Percentiles rank a stretch among this genome's conserved stretches.
Evolutionary conservation across 2,113 vertebrate species (phyloP).

Genomic region (Aegotheles bennettii): DNA sequence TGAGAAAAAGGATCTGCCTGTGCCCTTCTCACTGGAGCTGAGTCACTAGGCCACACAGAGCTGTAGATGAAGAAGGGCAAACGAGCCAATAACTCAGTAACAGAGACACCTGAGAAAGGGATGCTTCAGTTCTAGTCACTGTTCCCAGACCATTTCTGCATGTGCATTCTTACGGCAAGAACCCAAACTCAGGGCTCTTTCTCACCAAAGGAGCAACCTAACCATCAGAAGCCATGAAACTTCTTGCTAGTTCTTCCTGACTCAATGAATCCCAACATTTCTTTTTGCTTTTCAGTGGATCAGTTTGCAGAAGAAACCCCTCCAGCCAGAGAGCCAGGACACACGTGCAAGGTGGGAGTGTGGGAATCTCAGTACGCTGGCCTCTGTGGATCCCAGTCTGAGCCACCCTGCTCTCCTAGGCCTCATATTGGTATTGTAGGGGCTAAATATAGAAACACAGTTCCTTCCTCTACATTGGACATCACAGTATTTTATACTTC

Average conservation of each 20-base stretch:
- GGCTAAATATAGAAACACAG: background rate
- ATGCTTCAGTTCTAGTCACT: background rate
- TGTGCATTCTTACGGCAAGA: background rate
- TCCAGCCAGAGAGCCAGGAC: background rate
- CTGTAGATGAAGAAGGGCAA: background rate
- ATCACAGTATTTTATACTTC: background rate
- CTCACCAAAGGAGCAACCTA: background rate
- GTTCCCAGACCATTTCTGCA: background rate
- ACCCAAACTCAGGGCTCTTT: background rate
- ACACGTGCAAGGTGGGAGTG: rapidly evolving
- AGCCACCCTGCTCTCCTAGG: background rate
- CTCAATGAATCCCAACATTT: background rate
- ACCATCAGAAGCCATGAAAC: background rate
- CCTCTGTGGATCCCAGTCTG: background rate
- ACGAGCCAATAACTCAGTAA: background rate
- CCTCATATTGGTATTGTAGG: background rate
- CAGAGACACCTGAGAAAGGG: background rate
- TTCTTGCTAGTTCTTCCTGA: background rate
- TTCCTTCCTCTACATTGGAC: background rate
- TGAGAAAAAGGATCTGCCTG: background rate
- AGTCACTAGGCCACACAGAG: background rate
- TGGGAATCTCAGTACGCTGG: background rate
- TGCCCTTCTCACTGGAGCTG: background rate
- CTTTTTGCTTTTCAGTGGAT: background rate
- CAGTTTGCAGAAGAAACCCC: background rate